Base-by-base conservation (phyloP, 2,797 vertebrate genomes). In the Harpagifer antarcticus region DNA sequence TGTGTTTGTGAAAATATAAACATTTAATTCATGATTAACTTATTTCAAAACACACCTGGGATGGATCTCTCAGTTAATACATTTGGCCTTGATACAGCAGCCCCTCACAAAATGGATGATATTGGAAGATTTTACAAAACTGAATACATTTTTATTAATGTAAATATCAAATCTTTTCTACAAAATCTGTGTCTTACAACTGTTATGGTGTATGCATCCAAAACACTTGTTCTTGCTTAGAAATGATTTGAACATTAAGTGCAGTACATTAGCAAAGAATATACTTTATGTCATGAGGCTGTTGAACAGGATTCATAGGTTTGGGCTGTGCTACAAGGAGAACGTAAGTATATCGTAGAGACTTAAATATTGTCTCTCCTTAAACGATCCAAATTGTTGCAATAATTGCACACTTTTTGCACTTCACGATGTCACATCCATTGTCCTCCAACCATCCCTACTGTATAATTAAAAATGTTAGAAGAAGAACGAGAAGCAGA, bases 391-490 rank as follows among this genome's bases (percentile, higher is more conserved):
- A 79, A 53, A 66, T 58, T 70, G 60, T 68, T 37, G 42, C 50
- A 54, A 66, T 78, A 77, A 78, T 61, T 71, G 50, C 44, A 52
- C 14, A 20, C 2, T 23, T 60, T 63, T 45, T 43, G 42, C 52
- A 71, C 64, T 12, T 33, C 19, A 58, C 68, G 55, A 82, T 83
- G 68, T 82, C 74, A 77, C 70, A 50, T 63, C 53, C 23, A 81
- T 80, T 83, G 72, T 72, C 60, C 69, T 71, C 70, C 45, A 53
- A 16, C 73, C 57, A 50, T 45, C 44, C 37, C 43, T 17, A 47
- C 19, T 63, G 69, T 73, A 45, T 72, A 59, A 75, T 83, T 83
- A 79, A 72, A 83, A 81, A 70, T 47, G 42, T 58, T 60, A 52
- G 66, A 67, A 73, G 57, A 78, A 76, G 50, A 81, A 84, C 76